These are phyloP conservation scores for Cottoperca gobio DNA, from an alignment of 2,797 vertebrate genomes.

Conservation along the genomic window DNA sequence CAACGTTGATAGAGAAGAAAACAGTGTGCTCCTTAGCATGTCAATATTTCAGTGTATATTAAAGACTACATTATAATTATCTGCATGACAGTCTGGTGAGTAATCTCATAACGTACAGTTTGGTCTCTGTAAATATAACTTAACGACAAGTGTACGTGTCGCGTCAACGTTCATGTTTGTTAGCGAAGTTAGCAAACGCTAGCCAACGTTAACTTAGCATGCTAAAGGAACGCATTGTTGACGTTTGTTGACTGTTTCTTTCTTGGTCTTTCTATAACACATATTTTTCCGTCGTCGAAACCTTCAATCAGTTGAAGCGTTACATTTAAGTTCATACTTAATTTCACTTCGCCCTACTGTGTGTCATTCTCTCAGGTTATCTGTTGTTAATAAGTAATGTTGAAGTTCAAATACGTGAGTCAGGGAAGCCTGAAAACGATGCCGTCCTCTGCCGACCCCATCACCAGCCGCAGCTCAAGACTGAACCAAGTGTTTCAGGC, in stretches of 20 bases:
- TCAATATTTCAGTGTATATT: slow-evolving; percentile 2
- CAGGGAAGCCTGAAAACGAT: slow-evolving; percentile 77
- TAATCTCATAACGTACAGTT: neutral
- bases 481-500: slow-evolving; percentile 96
- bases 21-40: neutral
- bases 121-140: neutral
- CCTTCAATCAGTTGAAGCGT: neutral
- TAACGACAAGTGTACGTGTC: neutral
- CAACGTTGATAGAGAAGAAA: slow-evolving; percentile 35
- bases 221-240: slow-evolving; percentile 36
- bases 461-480: slow-evolving; percentile 89
- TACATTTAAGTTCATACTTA: neutral
- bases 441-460: slow-evolving; percentile 81
- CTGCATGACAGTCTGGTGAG: slow-evolving; percentile 64
- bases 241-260: slow-evolving; percentile 4
- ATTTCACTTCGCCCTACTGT: neutral
- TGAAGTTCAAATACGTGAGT: slow-evolving; percentile 94
- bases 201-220: slow-evolving; percentile 34
- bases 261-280: neutral
- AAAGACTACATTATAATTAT: neutral
- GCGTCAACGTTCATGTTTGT: neutral
- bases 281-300: neutral
- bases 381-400: slow-evolving; percentile 80
- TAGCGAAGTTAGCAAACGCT: slow-evolving; percentile 31
- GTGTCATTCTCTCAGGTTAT: slow-evolving; percentile 23